These are phyloP conservation scores for Myotis pilosus DNA, from an alignment of 2,797 vertebrate genomes.

Conservation along the genomic window DNA sequence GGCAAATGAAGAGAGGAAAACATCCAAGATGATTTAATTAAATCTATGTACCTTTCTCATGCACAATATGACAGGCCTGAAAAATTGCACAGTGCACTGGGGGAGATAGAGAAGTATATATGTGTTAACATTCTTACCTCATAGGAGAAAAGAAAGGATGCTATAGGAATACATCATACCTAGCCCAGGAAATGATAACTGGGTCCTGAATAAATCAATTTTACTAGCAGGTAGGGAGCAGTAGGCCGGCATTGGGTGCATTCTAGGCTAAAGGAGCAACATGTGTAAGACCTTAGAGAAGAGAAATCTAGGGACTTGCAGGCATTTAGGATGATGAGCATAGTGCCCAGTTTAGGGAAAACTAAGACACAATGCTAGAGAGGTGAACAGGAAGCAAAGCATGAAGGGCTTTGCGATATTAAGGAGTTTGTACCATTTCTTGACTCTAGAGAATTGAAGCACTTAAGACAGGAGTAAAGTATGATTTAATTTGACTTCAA, in stretches of 20 bases:
- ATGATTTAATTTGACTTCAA: not conserved
- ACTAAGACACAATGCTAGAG: not conserved
- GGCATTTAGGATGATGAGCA: not conserved
- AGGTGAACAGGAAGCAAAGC: not conserved
- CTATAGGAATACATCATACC: not conserved
- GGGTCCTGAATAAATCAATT: not conserved
- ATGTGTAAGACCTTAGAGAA: not conserved
- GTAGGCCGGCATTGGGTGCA: not conserved
- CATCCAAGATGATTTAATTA: conserved; percentile 9
- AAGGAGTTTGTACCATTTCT: not conserved
- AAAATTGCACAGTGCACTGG: not conserved
- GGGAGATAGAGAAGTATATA: not conserved
- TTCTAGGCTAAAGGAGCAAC: not conserved
- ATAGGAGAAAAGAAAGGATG: not conserved
- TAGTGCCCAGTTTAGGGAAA: too few relatives aligned
- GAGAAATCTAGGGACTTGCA: not conserved
- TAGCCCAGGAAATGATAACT: not conserved
- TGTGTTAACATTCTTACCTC: not conserved
- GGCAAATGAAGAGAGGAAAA: conserved; percentile 24
- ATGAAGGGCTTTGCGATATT: not conserved
- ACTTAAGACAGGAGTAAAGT: not conserved
- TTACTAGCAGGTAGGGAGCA: not conserved
- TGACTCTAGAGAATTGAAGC: not conserved
- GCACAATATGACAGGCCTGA: not conserved
- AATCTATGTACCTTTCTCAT: not conserved